Evolutionary conservation across 2,888 invertebrate species (phyloP), one percentile per base, ranked within the genome.

Genomic region (Augochlorella aurata): DNA sequence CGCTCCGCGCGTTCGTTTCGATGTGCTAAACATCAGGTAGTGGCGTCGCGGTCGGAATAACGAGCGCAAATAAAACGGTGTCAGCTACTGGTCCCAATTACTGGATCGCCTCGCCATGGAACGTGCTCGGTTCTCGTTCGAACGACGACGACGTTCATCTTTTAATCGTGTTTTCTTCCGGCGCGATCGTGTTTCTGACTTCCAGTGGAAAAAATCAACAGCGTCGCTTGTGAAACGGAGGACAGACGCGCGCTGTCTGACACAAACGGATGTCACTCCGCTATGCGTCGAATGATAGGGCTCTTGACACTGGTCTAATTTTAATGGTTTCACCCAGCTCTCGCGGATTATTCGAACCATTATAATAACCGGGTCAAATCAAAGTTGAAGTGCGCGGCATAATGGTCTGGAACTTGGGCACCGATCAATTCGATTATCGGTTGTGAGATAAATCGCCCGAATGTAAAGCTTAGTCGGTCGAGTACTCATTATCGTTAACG

Each of bases 31-130:
- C 86, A 86, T 86, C 83, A 75, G 85, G 87, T 70, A 80, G 70
- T 47, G 38, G 54, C 67, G 72, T 84, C 86, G 84, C 79, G 86
- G 50, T n/a, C 71, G 50, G 68, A 79, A 75, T 82, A 82, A 79
- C 83, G 78, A 82, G 87, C 80, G 77, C 79, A 79, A 83, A 82
- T 89, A 86, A 87, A 88, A 89, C 87, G 85, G 88, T 86, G 89
- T 89, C 88, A 89, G 88, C 87, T 87, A 87, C 87, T 81, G 81
- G 81, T 84, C 84, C 88, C 87, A 88, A 89, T 89, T 89, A 88
- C 86, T 70, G 81, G 70, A 72, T 74, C 84, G 69, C 78, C 71
- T 77, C 69, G 77, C 74, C 75, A 74, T 77, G 54, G 67, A 80
- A 84, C 80, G 84, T 82, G 83, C 81, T 29, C 79, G 74, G 65